A percentile compares a stretch with the other conserved stretches of the same genome.
Evolutionary conservation across 2,797 vertebrate species (phyloP).

Genomic region (Pipistrellus nathusii): DNA sequence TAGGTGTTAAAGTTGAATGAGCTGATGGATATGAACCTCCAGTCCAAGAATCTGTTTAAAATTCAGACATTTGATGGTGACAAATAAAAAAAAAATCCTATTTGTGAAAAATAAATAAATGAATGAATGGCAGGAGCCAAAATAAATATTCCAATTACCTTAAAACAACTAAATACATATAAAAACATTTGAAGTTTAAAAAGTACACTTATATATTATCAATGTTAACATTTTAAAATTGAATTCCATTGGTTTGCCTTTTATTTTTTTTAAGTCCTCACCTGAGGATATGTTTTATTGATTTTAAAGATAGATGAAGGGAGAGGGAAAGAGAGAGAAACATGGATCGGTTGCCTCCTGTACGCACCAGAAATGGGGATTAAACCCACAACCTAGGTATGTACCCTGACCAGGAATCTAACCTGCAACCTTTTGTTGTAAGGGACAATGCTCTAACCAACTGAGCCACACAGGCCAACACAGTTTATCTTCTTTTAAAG

Average conservation of each 20-base stretch:
- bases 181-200: background rate
- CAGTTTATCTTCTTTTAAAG: background rate
- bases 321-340: background rate
- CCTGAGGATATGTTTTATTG: background rate
- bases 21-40: no score
- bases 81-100: no score
- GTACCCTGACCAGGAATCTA: background rate
- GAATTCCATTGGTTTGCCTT: background rate
- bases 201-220: background rate
- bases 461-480: background rate
- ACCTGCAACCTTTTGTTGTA: background rate
- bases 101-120: no score
- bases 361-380: background rate
- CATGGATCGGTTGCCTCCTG: background rate
- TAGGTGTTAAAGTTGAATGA: no score
- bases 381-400: background rate
- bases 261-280: background rate
- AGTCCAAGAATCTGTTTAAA: no score
- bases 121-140: background rate
- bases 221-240: background rate
- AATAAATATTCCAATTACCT: background rate
- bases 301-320: background rate
- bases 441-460: background rate
- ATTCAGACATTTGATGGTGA: no score
- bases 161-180: background rate